These are phyloP conservation scores for Octomys mimax DNA, from an alignment of 2,797 vertebrate species.

Conservation along the genomic window DNA sequence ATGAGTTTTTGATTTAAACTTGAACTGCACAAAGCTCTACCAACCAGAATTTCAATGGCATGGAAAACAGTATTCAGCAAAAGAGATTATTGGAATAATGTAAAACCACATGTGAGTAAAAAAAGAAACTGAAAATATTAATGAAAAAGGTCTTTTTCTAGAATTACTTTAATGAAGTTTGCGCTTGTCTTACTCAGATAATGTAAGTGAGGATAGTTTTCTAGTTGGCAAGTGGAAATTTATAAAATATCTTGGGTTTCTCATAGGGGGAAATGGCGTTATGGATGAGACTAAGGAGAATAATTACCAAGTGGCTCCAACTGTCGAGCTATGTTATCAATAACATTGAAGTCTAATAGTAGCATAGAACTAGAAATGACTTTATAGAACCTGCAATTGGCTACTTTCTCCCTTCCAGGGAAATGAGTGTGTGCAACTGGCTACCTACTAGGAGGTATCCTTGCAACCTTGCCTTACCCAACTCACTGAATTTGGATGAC, in stretches of 20 bases:
- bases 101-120: slow-evolving; percentile 52
- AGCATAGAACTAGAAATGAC: slow-evolving; percentile 26
- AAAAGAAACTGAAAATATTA: slow-evolving; percentile 31
- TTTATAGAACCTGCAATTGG: slow-evolving; percentile 22
- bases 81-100: not conserved
- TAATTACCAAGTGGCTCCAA: slow-evolving; percentile 11
- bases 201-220: not conserved
- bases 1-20: not conserved
- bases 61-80: not conserved
- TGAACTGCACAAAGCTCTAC: not conserved
- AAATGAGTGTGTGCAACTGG: not conserved
- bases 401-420: not conserved
- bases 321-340: slow-evolving; percentile 13
- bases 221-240: slow-evolving; percentile 10
- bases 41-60: not conserved
- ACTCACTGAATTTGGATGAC: not conserved
- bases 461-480: not conserved
- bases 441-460: not conserved
- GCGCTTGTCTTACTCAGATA: not conserved
- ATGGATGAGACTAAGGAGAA: not conserved
- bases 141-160: not conserved
- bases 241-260: slow-evolving; percentile 47
- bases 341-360: slow-evolving; percentile 35
- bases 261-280: not conserved
- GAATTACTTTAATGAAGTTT: not conserved